These are phyloP conservation scores for Saturnia japonica DNA, from an alignment of 2,888 invertebrate genomes.

Conservation along the genomic window DNA sequence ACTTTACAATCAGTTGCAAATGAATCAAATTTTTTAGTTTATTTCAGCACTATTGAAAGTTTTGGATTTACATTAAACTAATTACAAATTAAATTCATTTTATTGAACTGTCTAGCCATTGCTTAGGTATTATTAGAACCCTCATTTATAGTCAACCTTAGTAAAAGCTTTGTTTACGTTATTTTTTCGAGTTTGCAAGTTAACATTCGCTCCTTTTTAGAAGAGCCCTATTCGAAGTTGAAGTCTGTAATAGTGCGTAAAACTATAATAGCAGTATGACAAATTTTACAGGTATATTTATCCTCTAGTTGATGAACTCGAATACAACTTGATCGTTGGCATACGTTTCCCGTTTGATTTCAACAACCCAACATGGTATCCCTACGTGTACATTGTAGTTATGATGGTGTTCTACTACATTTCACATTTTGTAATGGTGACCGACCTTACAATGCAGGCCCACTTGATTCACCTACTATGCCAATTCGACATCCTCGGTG, in stretches of 20 bases:
- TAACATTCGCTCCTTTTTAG: neutral
- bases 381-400: constrained; percentile 46
- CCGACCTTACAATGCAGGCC: constrained; percentile 61
- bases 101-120: too few relatives aligned
- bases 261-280: neutral
- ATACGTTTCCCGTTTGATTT: constrained; percentile 56
- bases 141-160: too few relatives aligned
- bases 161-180: too few relatives aligned
- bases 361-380: constrained; percentile 43
- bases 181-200: neutral
- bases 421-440: constrained; percentile 64
- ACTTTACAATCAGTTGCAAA: too few relatives aligned
- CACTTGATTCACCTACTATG: constrained; percentile 65
- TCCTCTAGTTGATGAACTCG: constrained; percentile 62
- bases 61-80: too few relatives aligned
- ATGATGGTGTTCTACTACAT: constrained; percentile 51
- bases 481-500: constrained; percentile 57
- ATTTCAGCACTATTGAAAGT: too few relatives aligned
- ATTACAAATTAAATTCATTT: too few relatives aligned
- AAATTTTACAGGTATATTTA: constrained; percentile 56
- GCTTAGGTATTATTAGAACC: too few relatives aligned
- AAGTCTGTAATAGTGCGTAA: neutral
- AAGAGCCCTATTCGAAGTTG: neutral
- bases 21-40: too few relatives aligned
- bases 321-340: constrained; percentile 61